phyloP scores from a whole-genome alignment of 2,888 invertebrate genomes.

The Bellardia pandia region DNA sequence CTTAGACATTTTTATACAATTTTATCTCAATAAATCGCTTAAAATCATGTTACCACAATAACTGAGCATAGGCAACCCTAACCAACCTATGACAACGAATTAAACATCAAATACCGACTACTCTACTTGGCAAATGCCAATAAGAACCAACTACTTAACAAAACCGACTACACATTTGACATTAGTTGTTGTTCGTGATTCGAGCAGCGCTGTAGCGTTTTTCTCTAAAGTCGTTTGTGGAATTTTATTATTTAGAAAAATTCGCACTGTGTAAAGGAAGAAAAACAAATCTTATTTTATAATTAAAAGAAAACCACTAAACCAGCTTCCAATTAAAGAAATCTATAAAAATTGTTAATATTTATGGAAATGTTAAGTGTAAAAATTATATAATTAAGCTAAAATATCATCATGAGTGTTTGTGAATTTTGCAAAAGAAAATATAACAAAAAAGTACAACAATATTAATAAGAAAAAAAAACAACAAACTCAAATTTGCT shows the following conservation, averaged over 20 bases:
- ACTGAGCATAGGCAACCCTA: background rate
- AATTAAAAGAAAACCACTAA: background rate
- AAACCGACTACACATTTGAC: slow-evolving; percentile 56
- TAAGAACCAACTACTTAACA: slow-evolving; percentile 42
- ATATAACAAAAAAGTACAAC: background rate
- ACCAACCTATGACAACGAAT: background rate
- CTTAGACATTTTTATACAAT: too few relatives aligned
- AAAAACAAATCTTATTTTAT: slow-evolving; percentile 39
- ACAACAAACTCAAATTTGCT: background rate
- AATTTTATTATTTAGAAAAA: slow-evolving; percentile 6
- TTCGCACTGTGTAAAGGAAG: background rate
- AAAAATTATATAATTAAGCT: slow-evolving; percentile 45
- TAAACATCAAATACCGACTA: slow-evolving; percentile 4
- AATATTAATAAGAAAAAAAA: background rate
- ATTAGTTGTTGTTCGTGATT: slow-evolving; percentile 68
- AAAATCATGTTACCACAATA: background rate
- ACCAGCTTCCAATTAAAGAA: slow-evolving; percentile 11
- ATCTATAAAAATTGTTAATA: background rate
- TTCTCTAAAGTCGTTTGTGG: background rate
- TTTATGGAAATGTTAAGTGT: background rate
- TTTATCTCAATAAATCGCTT: too few relatives aligned
- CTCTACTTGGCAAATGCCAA: background rate
- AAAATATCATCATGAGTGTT: background rate
- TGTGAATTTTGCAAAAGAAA: slow-evolving; percentile 10
- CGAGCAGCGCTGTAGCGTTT: slow-evolving; percentile 62